phyloP scores from a whole-genome alignment of 2,797 vertebrate genomes.

The Sebastes melanostomus region DNA sequence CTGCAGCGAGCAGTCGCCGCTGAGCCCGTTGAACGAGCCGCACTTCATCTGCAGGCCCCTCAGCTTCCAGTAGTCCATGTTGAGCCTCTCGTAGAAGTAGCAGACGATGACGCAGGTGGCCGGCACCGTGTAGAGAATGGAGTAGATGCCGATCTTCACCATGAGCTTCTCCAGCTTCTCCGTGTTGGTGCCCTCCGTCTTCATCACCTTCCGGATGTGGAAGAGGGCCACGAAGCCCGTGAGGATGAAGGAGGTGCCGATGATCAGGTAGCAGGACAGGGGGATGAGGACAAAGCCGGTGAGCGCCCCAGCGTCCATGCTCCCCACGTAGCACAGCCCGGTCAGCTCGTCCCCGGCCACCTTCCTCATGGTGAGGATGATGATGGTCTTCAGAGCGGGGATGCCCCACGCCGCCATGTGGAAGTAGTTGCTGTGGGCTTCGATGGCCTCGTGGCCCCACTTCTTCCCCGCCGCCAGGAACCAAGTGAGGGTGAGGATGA shows the following conservation, averaged over 20 bases:
- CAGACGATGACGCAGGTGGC: slow-evolving; percentile 97
- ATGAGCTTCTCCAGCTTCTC: slow-evolving; percentile 99
- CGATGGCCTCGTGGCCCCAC: slow-evolving; percentile 98
- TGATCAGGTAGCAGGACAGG: slow-evolving; percentile 93
- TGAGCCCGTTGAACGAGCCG: slow-evolving; percentile 76
- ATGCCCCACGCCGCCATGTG: slow-evolving; percentile 98
- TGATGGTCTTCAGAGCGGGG: slow-evolving; percentile 94
- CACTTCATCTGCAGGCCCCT: slow-evolving; percentile 88
- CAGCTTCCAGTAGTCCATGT: slow-evolving; percentile 94
- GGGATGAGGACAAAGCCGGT: slow-evolving; percentile 95
- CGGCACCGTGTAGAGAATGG: slow-evolving; percentile 96
- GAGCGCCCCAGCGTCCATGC: slow-evolving; percentile 89
- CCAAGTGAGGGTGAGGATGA: slow-evolving; percentile 96
- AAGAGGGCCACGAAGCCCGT: slow-evolving; percentile 97
- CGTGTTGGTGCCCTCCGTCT: slow-evolving; percentile 96
- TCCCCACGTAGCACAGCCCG: slow-evolving; percentile 95
- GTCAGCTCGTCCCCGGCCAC: slow-evolving; percentile 97
- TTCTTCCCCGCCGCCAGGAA: slow-evolving; percentile 97
- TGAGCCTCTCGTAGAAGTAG: slow-evolving; percentile 96
- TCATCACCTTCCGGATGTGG: slow-evolving; percentile 98
- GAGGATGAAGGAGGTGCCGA: slow-evolving; percentile 97
- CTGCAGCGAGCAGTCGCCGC: slow-evolving; percentile 88
- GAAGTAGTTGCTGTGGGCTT: slow-evolving; percentile 98
- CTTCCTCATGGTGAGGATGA: slow-evolving; percentile 96
- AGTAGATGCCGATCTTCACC: slow-evolving; percentile 98